Evolutionary conservation across 1,140 invertebrate species (phyloP).

Genomic region (Muscidifurax raptorellus): DNA sequence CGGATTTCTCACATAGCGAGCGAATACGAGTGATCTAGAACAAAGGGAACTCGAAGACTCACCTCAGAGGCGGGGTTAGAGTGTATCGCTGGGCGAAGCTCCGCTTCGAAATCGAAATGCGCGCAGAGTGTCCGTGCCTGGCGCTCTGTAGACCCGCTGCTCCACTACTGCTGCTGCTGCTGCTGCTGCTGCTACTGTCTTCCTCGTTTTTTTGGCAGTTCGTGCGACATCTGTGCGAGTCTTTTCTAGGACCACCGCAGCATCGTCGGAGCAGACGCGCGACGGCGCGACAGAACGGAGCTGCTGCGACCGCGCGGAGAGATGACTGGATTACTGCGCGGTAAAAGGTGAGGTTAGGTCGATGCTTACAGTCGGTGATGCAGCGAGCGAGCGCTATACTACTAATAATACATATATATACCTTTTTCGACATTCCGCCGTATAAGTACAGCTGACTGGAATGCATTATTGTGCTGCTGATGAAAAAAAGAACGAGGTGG

Average conservation of each 20-base stretch:
- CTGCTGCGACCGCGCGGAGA: not conserved
- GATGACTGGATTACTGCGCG: not conserved
- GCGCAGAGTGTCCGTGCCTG: not conserved
- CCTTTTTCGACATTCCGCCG: conserved; percentile 22
- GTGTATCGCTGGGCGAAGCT: not conserved
- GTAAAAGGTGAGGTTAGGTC: not conserved
- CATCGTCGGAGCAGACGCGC: conserved; percentile 12
- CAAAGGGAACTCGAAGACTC: not conserved
- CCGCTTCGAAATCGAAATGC: conserved; percentile 31
- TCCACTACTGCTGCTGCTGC: not conserved
- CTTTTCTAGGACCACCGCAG: conserved; percentile 2
- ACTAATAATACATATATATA: no score
- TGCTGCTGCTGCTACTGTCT: not conserved
- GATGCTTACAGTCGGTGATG: conserved; percentile 37
- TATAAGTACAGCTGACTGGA: no score
- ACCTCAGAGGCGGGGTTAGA: conserved; percentile 13
- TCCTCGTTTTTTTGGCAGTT: conserved; percentile 23
- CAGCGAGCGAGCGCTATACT: no score
- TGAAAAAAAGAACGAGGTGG: no score
- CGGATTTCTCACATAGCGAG: no score
- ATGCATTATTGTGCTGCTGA: no score
- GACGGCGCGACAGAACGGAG: not conserved
- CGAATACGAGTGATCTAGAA: not conserved
- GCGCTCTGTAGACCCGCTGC: not conserved
- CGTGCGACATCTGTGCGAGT: conserved; percentile 47